Evolutionary conservation across 1,140 invertebrate genomes (phyloP), one percentile per base, ranked within the genome.

Genomic region (Camponotus vicinus): DNA sequence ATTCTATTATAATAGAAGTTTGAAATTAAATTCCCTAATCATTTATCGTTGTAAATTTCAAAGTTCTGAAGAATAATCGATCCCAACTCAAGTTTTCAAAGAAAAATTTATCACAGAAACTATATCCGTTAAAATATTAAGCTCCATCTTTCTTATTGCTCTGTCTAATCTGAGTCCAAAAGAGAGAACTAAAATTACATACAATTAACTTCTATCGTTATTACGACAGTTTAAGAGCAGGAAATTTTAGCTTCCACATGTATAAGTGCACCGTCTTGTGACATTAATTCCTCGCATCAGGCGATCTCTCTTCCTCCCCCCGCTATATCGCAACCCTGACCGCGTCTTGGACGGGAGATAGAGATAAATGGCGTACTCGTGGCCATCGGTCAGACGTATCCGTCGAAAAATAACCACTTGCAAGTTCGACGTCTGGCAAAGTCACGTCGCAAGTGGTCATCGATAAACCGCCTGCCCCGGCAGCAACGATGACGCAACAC

Each of bases 351-450:
- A 9, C 11, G 40, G 11, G 66, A 63, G 61, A 77, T 69, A 71
- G 86, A 40, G 21, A 76, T 87, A 75, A 88, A 67, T 40, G 49
- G 71, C 57, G 32, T 77, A 27, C 64, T 66, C 34, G 73, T 42
- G 40, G 79, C n/a, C 59, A 55, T 85, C 66, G 34, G 77, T 57
- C 77, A 85, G 80, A 89, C 76, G 80, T 89, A 61, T 85, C 79
- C 52, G 57, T 86, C 88, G 89, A 89, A 89, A 90, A 90, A 89
- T 90, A 89, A 89, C 89, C 89, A 90, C 86, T 89, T 89, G 76
- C 70, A 67, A 75, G 37, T 71, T 64, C 52, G 52, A 69, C 69
- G 55, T 66, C 70, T 70, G 27, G 52, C 67, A 52, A 52, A 52
- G 49, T 59, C 40, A 3, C 11, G 27, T 71, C 77, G 77, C 75